Conservation (phyloP, 1,140 invertebrate species). For the Nebria ingens region DNA sequence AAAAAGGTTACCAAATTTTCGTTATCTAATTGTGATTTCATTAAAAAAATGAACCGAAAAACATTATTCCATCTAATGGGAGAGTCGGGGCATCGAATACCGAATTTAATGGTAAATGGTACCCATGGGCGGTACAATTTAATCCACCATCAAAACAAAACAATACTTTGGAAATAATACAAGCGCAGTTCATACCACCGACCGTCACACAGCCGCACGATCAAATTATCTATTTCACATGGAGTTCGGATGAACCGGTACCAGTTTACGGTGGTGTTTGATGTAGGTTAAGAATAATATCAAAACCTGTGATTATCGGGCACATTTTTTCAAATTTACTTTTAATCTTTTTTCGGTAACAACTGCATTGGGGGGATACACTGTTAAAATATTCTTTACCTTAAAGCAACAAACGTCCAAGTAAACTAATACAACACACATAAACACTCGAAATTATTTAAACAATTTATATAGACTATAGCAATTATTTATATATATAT, state of each 20-base stretch:
- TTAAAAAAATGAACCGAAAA: background rate
- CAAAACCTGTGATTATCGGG: constrained; percentile 6
- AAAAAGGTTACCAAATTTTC: background rate
- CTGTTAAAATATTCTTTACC: background rate
- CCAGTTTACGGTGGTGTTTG: background rate
- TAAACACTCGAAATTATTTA: background rate
- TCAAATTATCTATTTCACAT: background rate
- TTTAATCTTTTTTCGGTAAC: constrained; percentile 8
- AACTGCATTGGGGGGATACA: background rate
- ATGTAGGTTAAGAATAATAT: constrained; percentile 7
- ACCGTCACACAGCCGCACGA: background rate
- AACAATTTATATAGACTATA: background rate
- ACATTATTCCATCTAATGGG: background rate
- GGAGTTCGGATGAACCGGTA: background rate
- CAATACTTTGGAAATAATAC: background rate
- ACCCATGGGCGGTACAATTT: background rate
- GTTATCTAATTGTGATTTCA: constrained; percentile 1
- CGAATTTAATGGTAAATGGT: background rate
- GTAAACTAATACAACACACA: background rate
- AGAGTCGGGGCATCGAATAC: background rate
- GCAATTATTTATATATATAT: background rate
- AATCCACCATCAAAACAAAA: background rate
- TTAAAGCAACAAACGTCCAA: background rate
- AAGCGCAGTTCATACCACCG: background rate
- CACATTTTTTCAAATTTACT: constrained; percentile 1